Conservation (phyloP, 2,888 invertebrate species). For the Amaurobius ferox region DNA sequence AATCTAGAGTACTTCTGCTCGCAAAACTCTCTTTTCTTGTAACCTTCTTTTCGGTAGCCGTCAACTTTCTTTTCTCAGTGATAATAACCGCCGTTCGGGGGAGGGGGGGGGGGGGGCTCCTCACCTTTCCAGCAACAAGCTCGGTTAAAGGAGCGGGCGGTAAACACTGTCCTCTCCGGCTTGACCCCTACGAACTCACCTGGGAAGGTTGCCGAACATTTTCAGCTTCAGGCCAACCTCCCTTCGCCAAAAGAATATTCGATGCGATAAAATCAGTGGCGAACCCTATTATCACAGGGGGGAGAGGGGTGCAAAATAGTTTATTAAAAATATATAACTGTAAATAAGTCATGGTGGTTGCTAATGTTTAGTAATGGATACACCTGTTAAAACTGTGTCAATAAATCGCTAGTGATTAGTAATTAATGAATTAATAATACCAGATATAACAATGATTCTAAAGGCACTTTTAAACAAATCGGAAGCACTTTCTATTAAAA, state of each 20-base stretch:
- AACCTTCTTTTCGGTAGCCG: conserved; percentile 45
- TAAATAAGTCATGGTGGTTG: no score
- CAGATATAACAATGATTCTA: no score
- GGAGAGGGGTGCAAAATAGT: no score
- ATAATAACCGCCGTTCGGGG: conserved; percentile 41
- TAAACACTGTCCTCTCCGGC: conserved; percentile 61
- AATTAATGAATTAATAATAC: no score
- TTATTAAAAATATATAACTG: no score
- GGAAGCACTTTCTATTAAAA: no score
- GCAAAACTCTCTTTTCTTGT: background rate
- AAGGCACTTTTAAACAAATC: no score
- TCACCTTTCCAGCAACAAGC: conserved; percentile 29
- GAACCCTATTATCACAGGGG: no score
- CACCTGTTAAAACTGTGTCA: no score
- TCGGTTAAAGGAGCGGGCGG: conserved; percentile 55
- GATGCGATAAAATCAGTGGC: no score
- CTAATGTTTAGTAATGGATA: no score
- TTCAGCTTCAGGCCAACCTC: background rate
- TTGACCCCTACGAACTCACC: conserved; percentile 57
- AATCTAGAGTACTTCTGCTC: background rate
- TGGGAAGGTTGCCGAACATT: conserved; percentile 39
- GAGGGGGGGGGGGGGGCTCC: conserved; percentile 17
- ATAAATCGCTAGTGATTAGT: no score
- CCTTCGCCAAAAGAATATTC: background rate
- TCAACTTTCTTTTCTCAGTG: conserved; percentile 60